Evolutionary conservation across 2,888 invertebrate genomes (phyloP), one percentile per base, ranked within the genome.

Genomic region (Lycophotia porphyrea): DNA sequence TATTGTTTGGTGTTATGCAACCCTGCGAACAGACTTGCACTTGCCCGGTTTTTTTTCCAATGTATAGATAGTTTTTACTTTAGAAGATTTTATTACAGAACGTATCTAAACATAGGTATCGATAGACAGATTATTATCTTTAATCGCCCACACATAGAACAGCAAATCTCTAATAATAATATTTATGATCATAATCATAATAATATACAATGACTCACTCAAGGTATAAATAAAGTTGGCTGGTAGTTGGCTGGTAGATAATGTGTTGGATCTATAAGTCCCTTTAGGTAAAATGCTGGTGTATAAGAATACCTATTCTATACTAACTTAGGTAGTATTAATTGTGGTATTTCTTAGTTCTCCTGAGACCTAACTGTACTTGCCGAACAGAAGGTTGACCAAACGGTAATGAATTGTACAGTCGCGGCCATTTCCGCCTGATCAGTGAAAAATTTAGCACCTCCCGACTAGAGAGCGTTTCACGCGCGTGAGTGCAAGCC

Each of bases 101-200:
- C 21, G 18, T 67, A 68, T 36, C 18, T 1, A 39, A 34, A 21
- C n/a, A n/a, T 27, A 18, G 34, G 34, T 42, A 70, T 49, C 27
- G 11, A 31, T 70, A n/a, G 5, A n/a, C 36, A 21, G 27, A 60
- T 47, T 58, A 31, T 55, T 44, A 60, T 31, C 27, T n/a, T 34
- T 67, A 49, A 71, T 70, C 70, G 31, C 39, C 18, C 18, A 39
- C 24, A 49, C 52, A 71, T 34, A 36, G 24, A 27, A 49, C 39
- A 49, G 49, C 36, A 49, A 70, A 70, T 70, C 60, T 60, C 60
- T 42, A 70, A 60, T 31, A 60, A 39, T 70, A 39, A 36, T 65
- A 39, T 39, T 69, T 42, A 24, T 49, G 47, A 24, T 39, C 4
- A 8, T 70, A 69, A 49, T 71, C 24, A 69, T 36, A 69, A 58